These are phyloP conservation scores for Mesochorus sp. DNA, from an alignment of 2,888 invertebrate genomes.

Conservation along the genomic window DNA sequence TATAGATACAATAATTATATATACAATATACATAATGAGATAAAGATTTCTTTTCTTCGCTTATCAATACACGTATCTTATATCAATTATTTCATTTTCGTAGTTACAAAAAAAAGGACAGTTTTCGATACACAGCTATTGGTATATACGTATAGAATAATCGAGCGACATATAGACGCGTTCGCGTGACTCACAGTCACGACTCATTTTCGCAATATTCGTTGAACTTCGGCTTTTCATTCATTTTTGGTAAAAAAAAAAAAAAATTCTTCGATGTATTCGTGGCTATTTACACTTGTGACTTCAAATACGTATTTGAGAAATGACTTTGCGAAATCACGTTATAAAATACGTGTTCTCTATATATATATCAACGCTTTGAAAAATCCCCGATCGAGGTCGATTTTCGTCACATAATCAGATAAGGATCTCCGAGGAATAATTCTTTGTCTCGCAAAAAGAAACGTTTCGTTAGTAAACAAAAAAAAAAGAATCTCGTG, in stretches of 20 bases:
- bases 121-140: conserved; percentile 22
- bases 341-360: background rate
- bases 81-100: conserved; percentile 55
- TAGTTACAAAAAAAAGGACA: conserved; percentile 50
- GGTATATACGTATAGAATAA: conserved; percentile 13
- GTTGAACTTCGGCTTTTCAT: conserved; percentile 27
- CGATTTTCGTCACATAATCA: conserved; percentile 25
- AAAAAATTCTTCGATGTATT: conserved; percentile 46
- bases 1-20: conserved; percentile 61
- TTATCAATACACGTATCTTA: conserved; percentile 14
- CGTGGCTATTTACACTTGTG: conserved; percentile 52
- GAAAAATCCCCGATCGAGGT: conserved; percentile 25
- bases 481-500: background rate
- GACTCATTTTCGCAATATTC: conserved; percentile 19
- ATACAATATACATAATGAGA: conserved; percentile 57
- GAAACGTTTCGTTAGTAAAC: conserved; percentile 6
- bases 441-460: conserved; percentile 7
- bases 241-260: conserved; percentile 28
- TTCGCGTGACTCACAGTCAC: conserved; percentile 37
- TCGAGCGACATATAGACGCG: conserved; percentile 17
- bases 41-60: conserved; percentile 20
- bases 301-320: background rate
- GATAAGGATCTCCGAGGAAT: conserved; percentile 19
- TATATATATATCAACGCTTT: conserved; percentile 53
- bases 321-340: conserved; percentile 21